Conservation (phyloP, 2,888 invertebrate genomes). For the Dexiosoma caninum region DNA sequence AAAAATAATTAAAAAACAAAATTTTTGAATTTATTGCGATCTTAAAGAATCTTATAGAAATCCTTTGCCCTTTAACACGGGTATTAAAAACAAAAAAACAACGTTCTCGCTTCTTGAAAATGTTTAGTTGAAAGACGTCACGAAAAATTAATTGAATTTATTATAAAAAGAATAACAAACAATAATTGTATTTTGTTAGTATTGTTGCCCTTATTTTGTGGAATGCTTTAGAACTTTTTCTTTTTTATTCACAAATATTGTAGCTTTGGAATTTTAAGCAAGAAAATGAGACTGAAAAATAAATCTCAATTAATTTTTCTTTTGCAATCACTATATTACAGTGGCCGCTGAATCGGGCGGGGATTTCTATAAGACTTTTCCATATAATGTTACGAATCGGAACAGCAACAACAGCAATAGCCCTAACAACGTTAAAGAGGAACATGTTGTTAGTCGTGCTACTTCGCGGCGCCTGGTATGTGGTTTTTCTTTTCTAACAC, state of each 20-base stretch:
- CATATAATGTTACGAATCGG: conserved; percentile 83
- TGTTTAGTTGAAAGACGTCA: conserved; percentile 59
- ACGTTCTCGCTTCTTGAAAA: conserved; percentile 72
- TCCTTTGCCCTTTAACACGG: conserved; percentile 72
- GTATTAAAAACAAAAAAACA: conserved; percentile 38
- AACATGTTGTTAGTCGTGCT: conserved; percentile 76
- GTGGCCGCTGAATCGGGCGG: conserved; percentile 89
- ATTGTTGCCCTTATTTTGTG: conserved; percentile 18
- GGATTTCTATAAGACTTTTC: conserved; percentile 91
- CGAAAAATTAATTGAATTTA: conserved; percentile 78
- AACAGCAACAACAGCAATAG: conserved; percentile 63
- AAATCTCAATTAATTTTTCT: conserved; percentile 50
- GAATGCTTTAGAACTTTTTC: conserved; percentile 39
- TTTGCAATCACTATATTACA: conserved; percentile 80
- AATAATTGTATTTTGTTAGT: conserved; percentile 37
- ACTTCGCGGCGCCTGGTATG: conserved; percentile 84
- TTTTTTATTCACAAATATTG: conserved; percentile 52
- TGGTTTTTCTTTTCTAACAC: conserved; percentile 66
- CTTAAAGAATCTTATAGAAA: conserved; percentile 75
- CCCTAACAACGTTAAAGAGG: conserved; percentile 68
- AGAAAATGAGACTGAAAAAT: conserved; percentile 8
- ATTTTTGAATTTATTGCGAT: conserved; percentile 59
- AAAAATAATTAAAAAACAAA: conserved; percentile 58
- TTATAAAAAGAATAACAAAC: conserved; percentile 68
- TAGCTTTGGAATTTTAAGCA: conserved; percentile 41